A percentile compares a stretch with the other conserved stretches of the same genome.
These are phyloP conservation scores for Naja naja DNA, from an alignment of 2,113 vertebrate genomes.

Conservation along the genomic window DNA sequence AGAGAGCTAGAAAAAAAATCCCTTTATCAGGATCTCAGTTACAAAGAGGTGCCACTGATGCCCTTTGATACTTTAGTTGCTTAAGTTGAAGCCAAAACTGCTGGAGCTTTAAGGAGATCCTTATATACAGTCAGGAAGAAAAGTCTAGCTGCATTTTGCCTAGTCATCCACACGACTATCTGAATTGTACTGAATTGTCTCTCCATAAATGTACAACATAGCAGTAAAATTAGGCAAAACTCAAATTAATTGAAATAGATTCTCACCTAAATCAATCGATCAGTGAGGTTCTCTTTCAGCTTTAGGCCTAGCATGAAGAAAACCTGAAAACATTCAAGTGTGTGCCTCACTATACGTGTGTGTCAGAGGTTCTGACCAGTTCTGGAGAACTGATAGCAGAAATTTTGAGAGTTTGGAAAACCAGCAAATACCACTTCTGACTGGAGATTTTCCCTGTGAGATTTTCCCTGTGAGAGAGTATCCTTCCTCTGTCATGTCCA, in stretches of 20 bases:
- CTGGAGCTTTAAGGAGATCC: background rate
- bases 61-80: background rate
- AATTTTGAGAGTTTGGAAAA: no score
- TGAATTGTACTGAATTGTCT: background rate
- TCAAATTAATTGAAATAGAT: background rate
- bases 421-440: no score
- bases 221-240: background rate
- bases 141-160: background rate
- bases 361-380: no score
- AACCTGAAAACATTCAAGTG: background rate
- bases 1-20: background rate
- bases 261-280: background rate
- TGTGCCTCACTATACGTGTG: background rate
- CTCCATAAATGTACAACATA: background rate
- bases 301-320: background rate
- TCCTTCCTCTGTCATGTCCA: no score
- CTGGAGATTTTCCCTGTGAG: no score
- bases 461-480: no score
- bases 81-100: background rate
- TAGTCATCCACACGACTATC: background rate
- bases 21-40: background rate
- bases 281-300: background rate
- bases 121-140: background rate
- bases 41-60: background rate
- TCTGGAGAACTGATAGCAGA: no score